Evolutionary conservation across 2,888 invertebrate species (phyloP).

Genomic region (Scaptomyza cyrtandrae): DNA sequence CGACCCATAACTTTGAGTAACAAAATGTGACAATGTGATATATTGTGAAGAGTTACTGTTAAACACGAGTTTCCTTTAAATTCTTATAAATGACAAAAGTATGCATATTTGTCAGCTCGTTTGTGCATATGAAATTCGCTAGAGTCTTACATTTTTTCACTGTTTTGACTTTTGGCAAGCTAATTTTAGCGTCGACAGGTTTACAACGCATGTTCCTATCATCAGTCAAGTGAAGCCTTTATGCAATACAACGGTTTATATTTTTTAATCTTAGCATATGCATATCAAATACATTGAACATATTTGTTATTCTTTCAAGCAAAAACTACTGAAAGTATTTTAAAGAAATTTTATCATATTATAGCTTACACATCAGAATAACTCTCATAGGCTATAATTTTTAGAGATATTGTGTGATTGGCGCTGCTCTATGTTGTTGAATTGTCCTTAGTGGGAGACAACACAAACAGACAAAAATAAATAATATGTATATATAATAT

Average conservation of each 20-base stretch:
- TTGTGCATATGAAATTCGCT: constrained; percentile 21
- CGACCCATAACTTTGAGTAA: constrained; percentile 34
- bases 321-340: no score
- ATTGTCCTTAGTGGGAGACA: no score
- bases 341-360: no score
- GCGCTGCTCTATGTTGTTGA: no score
- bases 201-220: constrained; percentile 23
- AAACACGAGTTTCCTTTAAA: neutral
- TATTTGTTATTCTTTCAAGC: no score
- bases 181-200: constrained; percentile 45
- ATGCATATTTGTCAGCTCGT: constrained; percentile 56
- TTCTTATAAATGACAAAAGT: constrained; percentile 40
- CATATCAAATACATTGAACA: no score
- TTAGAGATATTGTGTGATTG: no score
- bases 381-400: no score
- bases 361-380: no score
- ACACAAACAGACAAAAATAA: no score
- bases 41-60: neutral
- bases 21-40: constrained; percentile 35
- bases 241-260: neutral
- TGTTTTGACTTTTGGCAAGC: constrained; percentile 37
- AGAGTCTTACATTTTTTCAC: constrained; percentile 22
- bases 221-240: constrained; percentile 40
- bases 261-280: no score
- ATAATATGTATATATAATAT: no score